Evolutionary conservation across 2,888 invertebrate genomes (phyloP).

Genomic region (Molorchus minor): DNA sequence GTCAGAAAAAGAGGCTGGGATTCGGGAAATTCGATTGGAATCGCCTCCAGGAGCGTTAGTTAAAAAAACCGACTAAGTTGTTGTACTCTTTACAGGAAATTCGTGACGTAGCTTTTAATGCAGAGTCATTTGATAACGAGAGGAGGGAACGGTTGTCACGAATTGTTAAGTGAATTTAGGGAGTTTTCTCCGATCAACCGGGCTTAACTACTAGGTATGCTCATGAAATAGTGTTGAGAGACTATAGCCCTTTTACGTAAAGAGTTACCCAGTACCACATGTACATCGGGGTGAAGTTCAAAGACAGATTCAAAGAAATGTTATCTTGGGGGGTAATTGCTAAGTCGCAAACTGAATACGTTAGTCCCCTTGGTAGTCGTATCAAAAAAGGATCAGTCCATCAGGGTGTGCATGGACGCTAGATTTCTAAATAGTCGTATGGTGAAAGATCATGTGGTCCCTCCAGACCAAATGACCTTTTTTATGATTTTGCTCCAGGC

Average conservation of each 20-base stretch:
- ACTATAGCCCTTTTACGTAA: constrained; percentile 11
- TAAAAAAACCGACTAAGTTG: neutral
- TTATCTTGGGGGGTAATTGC: constrained; percentile 19
- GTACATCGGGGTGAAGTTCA: neutral
- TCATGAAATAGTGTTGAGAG: constrained; percentile 8
- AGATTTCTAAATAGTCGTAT: neutral
- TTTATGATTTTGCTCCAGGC: neutral
- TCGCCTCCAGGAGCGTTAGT: neutral
- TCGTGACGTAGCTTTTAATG: neutral
- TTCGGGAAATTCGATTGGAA: constrained; percentile 1
- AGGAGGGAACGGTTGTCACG: neutral
- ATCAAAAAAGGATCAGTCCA: constrained; percentile 31
- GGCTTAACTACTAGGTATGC: neutral
- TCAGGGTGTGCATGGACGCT: neutral
- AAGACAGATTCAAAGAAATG: constrained; percentile 15
- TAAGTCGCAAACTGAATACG: constrained; percentile 20
- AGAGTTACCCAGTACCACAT: constrained; percentile 9
- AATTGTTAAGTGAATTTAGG: constrained; percentile 1
- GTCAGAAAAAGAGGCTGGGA: neutral
- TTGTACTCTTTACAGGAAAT: neutral
- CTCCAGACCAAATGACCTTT: neutral
- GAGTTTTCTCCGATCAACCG: constrained; percentile 14
- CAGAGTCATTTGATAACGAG: neutral
- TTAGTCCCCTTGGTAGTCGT: constrained; percentile 31
- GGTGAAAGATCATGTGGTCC: neutral